Conservation (phyloP, 2,888 invertebrate species). For the Falcaria lacertinaria region DNA sequence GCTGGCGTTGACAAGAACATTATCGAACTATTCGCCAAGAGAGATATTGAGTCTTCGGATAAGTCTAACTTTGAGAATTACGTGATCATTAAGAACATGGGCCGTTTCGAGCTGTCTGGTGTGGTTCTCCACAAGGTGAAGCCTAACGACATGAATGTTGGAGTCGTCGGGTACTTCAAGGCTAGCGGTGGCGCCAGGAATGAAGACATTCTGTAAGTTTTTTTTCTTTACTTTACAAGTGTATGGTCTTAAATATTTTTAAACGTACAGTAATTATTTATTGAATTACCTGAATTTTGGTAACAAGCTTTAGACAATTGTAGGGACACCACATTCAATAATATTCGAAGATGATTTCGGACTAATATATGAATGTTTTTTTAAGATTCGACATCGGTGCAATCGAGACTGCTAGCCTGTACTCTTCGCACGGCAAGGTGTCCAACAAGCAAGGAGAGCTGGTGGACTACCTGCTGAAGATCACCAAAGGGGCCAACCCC, state of each 20-base stretch:
- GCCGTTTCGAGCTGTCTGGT: slow-evolving; percentile 82
- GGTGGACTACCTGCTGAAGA: slow-evolving; percentile 78
- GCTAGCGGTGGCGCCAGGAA: slow-evolving; percentile 67
- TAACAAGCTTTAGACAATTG: too few species aligned
- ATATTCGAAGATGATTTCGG: too few species aligned
- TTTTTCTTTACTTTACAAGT: not conserved
- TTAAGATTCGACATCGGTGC: slow-evolving; percentile 68
- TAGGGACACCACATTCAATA: too few species aligned
- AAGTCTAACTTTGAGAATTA: slow-evolving; percentile 82
- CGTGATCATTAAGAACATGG: slow-evolving; percentile 79
- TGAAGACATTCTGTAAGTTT: slow-evolving; percentile 79
- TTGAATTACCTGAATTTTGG: too few species aligned
- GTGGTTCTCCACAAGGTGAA: slow-evolving; percentile 76
- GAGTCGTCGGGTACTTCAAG: slow-evolving; percentile 77
- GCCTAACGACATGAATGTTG: slow-evolving; percentile 77
- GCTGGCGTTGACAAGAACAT: slow-evolving; percentile 47
- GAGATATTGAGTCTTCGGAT: slow-evolving; percentile 74
- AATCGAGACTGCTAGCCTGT: slow-evolving; percentile 54
- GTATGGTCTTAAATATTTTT: not conserved
- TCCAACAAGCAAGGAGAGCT: slow-evolving; percentile 64
- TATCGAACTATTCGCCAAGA: slow-evolving; percentile 74
- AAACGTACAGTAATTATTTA: too few species aligned
- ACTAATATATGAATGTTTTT: slow-evolving; percentile 2
- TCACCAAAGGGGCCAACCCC: slow-evolving; percentile 54
- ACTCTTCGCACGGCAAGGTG: slow-evolving; percentile 77